A percentile compares a stretch with the other conserved stretches of the same genome.
Conservation (phyloP, 2,888 invertebrate species). For the Timema podura region DNA sequence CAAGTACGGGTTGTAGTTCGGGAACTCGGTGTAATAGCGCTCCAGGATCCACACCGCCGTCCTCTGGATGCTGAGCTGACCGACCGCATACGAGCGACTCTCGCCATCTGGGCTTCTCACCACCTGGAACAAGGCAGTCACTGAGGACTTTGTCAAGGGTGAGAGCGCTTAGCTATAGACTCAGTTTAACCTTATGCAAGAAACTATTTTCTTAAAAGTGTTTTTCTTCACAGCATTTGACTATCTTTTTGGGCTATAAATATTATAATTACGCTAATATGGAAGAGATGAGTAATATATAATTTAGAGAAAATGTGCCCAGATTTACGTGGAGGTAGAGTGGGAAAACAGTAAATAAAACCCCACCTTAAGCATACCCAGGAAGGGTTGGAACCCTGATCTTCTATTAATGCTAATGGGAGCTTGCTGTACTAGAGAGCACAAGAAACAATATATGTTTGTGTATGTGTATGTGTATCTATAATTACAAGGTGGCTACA, state of each 20-base stretch:
- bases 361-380: too few species aligned
- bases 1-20: constrained; percentile 94
- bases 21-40: constrained; percentile 93
- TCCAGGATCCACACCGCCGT: constrained; percentile 94
- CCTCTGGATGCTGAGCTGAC: constrained; percentile 88
- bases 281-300: too few species aligned
- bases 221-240: background rate
- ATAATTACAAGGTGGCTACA: too few species aligned
- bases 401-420: too few species aligned
- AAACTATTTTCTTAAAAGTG: background rate
- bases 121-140: constrained; percentile 46
- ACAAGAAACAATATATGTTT: too few species aligned
- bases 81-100: constrained; percentile 81
- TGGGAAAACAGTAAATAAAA: background rate
- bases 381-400: too few species aligned
- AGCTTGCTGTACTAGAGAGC: too few species aligned
- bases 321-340: too few species aligned
- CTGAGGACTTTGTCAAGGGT: background rate
- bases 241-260: background rate
- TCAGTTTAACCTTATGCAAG: background rate
- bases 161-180: background rate
- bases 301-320: too few species aligned
- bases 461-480: too few species aligned
- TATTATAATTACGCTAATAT: too few species aligned
- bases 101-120: constrained; percentile 95